These are phyloP conservation scores for Pinctada fucata DNA, from an alignment of 2,888 invertebrate genomes.

Conservation along the genomic window DNA sequence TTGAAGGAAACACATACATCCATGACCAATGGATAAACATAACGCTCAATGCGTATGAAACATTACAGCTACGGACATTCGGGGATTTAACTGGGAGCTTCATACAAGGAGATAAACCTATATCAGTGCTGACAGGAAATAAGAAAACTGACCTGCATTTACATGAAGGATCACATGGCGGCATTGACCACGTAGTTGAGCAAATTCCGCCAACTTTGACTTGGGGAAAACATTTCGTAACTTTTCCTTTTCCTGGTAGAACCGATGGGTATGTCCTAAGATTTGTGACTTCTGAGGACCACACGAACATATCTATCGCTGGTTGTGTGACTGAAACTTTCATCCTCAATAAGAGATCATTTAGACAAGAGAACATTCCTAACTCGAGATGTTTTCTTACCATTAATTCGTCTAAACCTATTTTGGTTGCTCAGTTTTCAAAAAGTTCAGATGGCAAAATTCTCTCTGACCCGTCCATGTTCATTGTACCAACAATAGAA, in stretches of 20 bases:
- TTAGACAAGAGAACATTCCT: too few relatives aligned
- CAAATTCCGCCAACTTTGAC: not conserved
- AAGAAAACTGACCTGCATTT: not conserved
- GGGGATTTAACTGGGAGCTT: not conserved
- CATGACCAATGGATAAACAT: not conserved
- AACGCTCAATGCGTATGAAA: not conserved
- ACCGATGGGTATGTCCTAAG: not conserved
- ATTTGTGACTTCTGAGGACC: not conserved
- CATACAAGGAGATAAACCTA: not conserved
- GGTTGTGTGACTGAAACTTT: not conserved
- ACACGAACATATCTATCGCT: not conserved
- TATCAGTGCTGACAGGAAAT: not conserved
- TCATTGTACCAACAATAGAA: conserved; percentile 1
- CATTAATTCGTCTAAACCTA: not conserved
- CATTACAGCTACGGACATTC: not conserved
- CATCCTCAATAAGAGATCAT: too few relatives aligned
- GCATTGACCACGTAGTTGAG: not conserved
- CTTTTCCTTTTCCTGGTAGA: not conserved
- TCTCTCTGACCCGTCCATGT: not conserved
- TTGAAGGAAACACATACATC: not conserved
- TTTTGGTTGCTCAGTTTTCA: not conserved
- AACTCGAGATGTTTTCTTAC: too few relatives aligned
- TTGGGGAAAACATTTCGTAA: not conserved
- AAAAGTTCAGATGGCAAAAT: not conserved
- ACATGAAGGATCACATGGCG: not conserved